Base-by-base conservation (phyloP, 2,888 invertebrate genomes). In the Uropetala carovei region DNA sequence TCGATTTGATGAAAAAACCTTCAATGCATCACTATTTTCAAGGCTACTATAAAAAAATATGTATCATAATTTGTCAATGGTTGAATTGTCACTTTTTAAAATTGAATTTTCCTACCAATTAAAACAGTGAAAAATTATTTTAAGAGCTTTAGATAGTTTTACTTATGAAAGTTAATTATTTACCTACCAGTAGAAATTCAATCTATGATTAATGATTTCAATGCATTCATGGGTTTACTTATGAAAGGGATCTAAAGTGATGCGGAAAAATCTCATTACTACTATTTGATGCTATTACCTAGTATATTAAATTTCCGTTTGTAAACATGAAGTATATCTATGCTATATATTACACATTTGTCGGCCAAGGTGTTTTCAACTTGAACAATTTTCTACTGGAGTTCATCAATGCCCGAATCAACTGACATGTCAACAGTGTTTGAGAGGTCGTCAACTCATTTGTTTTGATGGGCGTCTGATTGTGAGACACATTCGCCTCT, bases 351-450 rank as follows among this genome's bases (percentile, higher is more conserved):
- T 75, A 27, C 27, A 27, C 27, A 75, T 22, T 27, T 75, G 75
- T 13, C 27, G 27, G 14, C 75, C 22, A 27, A 75, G 22, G 75
- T 27, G n/a, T 22, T 75, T 75, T 43, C 43, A 43, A 43, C 43
- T 43, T 82, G 59, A 60, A 60, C 58, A 27, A 27, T 30, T 16
- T 30, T 30, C 64, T 64, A 68, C 4, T 43, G 64, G 56, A 89
- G 10, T 68, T 89, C 89, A 89, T 30, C 64, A 89, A 89, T 89
- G 30, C 89, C 89, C 75, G 75, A 75, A 68, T 68, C 9, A 7
- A 30, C 11, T 13, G 59, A 22, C 1, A 7, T 14, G 60, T 27
- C 60, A n/a, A 22, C 18, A 11, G 22, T 59, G 59, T 86, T 30
- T 60, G 86, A 60, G 60, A 86, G 60, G 30, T 22, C n/a, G 30